These are phyloP conservation scores for Acanthosepion lycidas DNA, from an alignment of 2,888 invertebrate genomes.

Conservation along the genomic window DNA sequence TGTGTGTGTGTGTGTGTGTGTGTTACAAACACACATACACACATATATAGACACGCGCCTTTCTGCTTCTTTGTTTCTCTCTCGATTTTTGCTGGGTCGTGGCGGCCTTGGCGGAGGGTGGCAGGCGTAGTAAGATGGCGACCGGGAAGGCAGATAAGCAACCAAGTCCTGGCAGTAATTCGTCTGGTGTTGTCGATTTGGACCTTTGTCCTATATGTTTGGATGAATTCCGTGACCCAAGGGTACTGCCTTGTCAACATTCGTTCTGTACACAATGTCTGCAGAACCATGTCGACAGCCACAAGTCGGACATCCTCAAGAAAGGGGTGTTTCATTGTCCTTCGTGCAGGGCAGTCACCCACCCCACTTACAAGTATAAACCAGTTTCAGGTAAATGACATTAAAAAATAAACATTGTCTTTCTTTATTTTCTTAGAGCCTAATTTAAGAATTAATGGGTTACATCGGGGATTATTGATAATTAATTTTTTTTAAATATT, in stretches of 20 bases:
- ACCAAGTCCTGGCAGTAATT: not conserved
- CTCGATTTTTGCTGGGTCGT: not conserved
- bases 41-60: not conserved
- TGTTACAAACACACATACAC: not conserved
- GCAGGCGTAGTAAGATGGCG: conserved; percentile 36
- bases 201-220: conserved; percentile 44
- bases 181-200: conserved; percentile 25
- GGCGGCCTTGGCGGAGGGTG: not conserved
- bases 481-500: too few species aligned
- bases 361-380: conserved; percentile 41
- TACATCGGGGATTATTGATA: too few species aligned
- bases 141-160: not conserved
- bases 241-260: conserved; percentile 42
- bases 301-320: conserved; percentile 37
- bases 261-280: conserved; percentile 42
- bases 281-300: conserved; percentile 43
- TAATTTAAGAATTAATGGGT: too few species aligned
- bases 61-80: not conserved
- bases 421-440: not conserved
- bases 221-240: conserved; percentile 34
- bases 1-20: too few species aligned
- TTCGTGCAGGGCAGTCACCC: conserved; percentile 40
- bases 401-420: not conserved
- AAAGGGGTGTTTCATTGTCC: conserved; percentile 41
- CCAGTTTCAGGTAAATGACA: conserved; percentile 36